phyloP scores from a whole-genome alignment of 2,113 vertebrate species.

The Rhea pennata region DNA sequence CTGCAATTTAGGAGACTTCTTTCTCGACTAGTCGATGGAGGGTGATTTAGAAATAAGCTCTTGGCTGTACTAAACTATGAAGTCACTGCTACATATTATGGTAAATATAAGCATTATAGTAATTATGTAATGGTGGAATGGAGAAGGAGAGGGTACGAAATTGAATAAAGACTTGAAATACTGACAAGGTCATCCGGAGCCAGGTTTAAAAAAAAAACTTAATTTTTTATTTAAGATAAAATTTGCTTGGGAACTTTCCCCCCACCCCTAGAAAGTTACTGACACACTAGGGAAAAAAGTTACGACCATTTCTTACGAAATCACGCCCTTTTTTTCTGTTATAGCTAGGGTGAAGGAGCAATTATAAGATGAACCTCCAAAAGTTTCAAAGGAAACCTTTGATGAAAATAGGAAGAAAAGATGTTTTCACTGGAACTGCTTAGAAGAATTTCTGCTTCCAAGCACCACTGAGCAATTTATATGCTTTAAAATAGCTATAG shows the following conservation, averaged over 20 bases:
- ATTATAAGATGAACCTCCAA: background rate
- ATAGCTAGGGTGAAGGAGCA: background rate
- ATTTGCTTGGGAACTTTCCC: background rate
- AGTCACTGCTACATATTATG: background rate
- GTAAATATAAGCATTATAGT: background rate
- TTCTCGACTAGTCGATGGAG: background rate
- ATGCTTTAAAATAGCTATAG: background rate
- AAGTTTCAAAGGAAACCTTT: background rate
- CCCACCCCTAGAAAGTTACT: too few relatives aligned
- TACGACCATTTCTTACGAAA: background rate
- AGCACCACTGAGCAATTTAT: background rate
- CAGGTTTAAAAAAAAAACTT: background rate
- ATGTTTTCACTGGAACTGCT: background rate
- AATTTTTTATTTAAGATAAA: background rate
- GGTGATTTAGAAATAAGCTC: background rate
- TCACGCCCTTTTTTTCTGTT: accelerated
- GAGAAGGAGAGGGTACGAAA: background rate
- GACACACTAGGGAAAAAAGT: background rate
- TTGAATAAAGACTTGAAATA: background rate
- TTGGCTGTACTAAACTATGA: background rate
- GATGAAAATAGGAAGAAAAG: background rate
- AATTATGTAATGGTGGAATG: background rate
- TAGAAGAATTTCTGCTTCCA: background rate
- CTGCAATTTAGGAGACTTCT: background rate
- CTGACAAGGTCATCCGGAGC: background rate